Evolutionary conservation across 1,140 invertebrate genomes (phyloP).

Genomic region (Monochamus saltuarius): DNA sequence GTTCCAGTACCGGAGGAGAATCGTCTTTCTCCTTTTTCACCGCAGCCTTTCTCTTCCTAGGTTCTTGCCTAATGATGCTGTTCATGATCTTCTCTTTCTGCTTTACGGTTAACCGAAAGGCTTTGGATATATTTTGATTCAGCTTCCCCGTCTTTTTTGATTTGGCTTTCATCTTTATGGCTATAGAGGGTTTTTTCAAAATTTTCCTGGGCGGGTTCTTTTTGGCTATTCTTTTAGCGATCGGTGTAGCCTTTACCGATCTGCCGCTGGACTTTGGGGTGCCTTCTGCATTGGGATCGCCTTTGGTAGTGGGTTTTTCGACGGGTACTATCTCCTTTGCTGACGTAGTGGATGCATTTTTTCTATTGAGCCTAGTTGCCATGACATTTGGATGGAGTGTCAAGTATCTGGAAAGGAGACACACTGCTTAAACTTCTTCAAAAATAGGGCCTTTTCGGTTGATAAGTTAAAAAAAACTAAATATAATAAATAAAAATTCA

Average conservation of each 20-base stretch:
- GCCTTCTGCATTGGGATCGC: conserved; percentile 10
- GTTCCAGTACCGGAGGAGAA: conserved; percentile 39
- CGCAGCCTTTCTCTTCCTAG: conserved; percentile 21
- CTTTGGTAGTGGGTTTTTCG: conserved; percentile 21
- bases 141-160: conserved; percentile 35
- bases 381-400: conserved; percentile 45
- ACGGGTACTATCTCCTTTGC: conserved; percentile 29
- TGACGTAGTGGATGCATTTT: conserved; percentile 31
- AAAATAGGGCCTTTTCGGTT: too few relatives aligned
- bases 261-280: background rate
- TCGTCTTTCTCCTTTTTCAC: conserved; percentile 29
- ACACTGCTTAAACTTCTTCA: too few relatives aligned
- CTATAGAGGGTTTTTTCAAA: conserved; percentile 28
- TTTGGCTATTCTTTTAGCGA: conserved; percentile 31
- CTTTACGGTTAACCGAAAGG: conserved; percentile 36
- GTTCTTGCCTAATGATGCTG: conserved; percentile 41
- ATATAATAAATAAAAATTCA: too few relatives aligned
- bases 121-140: conserved; percentile 40
- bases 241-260: conserved; percentile 15
- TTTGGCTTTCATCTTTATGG: conserved; percentile 43
- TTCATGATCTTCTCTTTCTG: conserved; percentile 44
- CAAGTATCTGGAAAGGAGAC: background rate
- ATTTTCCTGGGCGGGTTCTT: conserved; percentile 31
- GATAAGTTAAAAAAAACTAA: background rate
- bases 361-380: conserved; percentile 49